Base-by-base conservation (phyloP, 2,888 invertebrate genomes). In the Scaptomyza flava region DNA sequence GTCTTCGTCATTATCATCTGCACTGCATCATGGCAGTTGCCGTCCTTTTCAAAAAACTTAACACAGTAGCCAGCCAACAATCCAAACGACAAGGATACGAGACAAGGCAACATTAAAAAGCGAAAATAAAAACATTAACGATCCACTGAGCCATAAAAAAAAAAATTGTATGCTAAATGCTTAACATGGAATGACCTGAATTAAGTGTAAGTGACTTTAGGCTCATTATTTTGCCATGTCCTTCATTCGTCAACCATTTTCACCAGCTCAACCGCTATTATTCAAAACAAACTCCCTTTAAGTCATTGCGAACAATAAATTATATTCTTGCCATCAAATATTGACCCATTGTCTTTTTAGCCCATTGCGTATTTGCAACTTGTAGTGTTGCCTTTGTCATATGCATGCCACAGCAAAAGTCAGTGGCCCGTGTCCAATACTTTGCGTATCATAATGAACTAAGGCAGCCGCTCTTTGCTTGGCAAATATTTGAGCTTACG, bases 1-100 rank as follows among this genome's bases (percentile, higher is more conserved):
- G 77, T 83, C 83, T 69, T 80, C 72, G 52, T 81, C 87, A 86
- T 86, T 80, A 81, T 81, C 78, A 77, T 77, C 67, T 66, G 61
- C 27, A 59, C 78, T 68, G 70, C 84, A 71, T 64, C 75, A 67
- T 72, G 81, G 81, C 81, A 75, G 81, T 75, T 87, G 81, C 63
- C 78, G 78, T 83, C 72, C 72, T 81, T 81, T 81, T 86, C 70
- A 54, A 75, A 14, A 38, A 82, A 86, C 80, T 86, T 77, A 83
- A 71, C 87, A 81, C 81, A 67, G 68, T 64, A 51, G 74, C 73
- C 66, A 69, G 68, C 56, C 53, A 66, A 66, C 67, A 63, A 62
- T 61, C 45, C 61, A 48, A 52, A 42, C 30, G 47, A 12, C 70
- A 60, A 70, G 64, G 41, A 72, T 70, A 43, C 41, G 5, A 61